Evolutionary conservation across 2,888 invertebrate genomes (phyloP).

Genomic region (Meta bourneti): DNA sequence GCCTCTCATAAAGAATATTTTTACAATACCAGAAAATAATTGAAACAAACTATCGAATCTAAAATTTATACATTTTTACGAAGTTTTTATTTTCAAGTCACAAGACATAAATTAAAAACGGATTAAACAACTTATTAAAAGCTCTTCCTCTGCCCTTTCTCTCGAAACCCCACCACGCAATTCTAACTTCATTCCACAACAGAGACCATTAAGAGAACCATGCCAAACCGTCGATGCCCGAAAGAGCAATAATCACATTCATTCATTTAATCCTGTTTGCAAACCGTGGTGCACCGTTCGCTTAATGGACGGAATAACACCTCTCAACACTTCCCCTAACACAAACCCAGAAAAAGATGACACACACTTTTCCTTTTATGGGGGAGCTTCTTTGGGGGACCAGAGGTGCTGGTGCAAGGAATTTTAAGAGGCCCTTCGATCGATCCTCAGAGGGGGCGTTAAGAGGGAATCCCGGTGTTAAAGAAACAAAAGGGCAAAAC

Average conservation of each 20-base stretch:
- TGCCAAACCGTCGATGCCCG: not conserved
- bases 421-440: conserved; percentile 56
- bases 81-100: not conserved
- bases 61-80: not conserved
- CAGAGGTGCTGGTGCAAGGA: conserved; percentile 56
- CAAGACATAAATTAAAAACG: not conserved
- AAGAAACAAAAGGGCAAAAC: conserved; percentile 36
- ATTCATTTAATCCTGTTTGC: conserved; percentile 46
- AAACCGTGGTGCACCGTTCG: conserved; percentile 6
- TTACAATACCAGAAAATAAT: too few relatives aligned
- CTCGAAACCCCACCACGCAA: too few relatives aligned
- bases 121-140: not conserved
- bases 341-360: conserved; percentile 29
- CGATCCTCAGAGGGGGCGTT: conserved; percentile 39
- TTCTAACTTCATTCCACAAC: not conserved
- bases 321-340: conserved; percentile 27
- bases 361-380: conserved; percentile 32
- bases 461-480: conserved; percentile 33
- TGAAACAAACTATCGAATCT: too few relatives aligned
- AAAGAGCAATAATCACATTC: conserved; percentile 32
- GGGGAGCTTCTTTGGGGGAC: not conserved
- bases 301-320: conserved; percentile 41
- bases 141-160: not conserved
- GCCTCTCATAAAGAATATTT: too few relatives aligned
- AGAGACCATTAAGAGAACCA: not conserved